These are phyloP conservation scores for Geotrupes spiniger DNA, from an alignment of 2,888 invertebrate species.

Conservation along the genomic window DNA sequence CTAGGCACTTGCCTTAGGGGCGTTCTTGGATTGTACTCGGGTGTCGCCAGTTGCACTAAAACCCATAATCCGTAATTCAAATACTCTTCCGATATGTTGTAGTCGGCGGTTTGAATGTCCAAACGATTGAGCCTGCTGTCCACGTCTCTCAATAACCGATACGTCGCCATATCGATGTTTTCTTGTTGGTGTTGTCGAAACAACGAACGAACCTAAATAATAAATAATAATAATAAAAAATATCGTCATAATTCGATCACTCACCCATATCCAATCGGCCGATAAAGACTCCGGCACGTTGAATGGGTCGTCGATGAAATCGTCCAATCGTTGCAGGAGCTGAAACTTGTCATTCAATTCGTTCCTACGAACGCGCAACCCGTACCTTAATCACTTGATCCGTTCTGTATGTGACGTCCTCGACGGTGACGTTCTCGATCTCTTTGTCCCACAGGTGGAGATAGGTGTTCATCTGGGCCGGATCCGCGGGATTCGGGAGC, in stretches of 20 bases:
- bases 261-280: conserved; percentile 38
- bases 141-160: conserved; percentile 52
- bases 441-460: conserved; percentile 54
- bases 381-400: conserved; percentile 50
- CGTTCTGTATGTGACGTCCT: conserved; percentile 47
- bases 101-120: conserved; percentile 51
- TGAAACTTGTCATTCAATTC: conserved; percentile 27
- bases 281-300: conserved; percentile 29
- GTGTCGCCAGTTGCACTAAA: conserved; percentile 49
- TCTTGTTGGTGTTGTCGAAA: conserved; percentile 50
- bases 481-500: conserved; percentile 53
- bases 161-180: conserved; percentile 53
- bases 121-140: conserved; percentile 49
- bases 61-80: conserved; percentile 53
- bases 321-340: conserved; percentile 39
- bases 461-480: conserved; percentile 55
- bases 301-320: conserved; percentile 37
- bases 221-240: too few relatives aligned
- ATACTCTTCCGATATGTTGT: conserved; percentile 43
- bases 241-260: not conserved
- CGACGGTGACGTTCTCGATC: conserved; percentile 46
- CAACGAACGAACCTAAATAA: conserved; percentile 46
- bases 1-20: conserved; percentile 37
- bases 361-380: not conserved
- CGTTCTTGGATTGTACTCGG: conserved; percentile 42